phyloP scores from a whole-genome alignment of 2,113 vertebrate genomes.

The Ammodytes dubius region DNA sequence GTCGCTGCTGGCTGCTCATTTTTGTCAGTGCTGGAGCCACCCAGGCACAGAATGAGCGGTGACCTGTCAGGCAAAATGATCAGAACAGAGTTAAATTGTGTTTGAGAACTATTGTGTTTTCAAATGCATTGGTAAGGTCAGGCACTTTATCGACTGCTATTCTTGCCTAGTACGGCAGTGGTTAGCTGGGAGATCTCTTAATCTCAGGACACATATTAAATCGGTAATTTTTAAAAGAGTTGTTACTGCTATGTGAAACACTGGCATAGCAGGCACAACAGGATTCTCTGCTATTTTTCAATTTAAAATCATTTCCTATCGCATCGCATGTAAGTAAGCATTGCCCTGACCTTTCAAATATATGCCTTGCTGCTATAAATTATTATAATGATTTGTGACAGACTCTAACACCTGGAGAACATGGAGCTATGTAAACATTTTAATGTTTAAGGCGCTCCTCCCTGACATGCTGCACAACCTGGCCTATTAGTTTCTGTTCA shows the following conservation, averaged over 20 bases:
- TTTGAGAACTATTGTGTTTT: constrained; percentile 21
- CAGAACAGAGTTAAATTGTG: constrained; percentile 1
- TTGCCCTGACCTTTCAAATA: neutral
- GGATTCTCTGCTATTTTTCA: neutral
- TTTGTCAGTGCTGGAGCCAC: constrained; percentile 8
- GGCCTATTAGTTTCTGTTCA: neutral
- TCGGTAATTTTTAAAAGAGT: neutral
- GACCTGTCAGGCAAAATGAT: constrained; percentile 25
- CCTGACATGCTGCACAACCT: neutral
- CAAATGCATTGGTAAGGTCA: constrained; percentile 37
- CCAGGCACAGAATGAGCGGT: neutral
- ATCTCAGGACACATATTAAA: neutral
- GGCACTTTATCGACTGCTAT: constrained; percentile 5
- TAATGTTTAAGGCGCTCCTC: too few relatives aligned
- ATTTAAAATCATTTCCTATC: neutral
- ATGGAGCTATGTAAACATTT: neutral
- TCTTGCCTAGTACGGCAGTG: neutral
- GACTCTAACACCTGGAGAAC: neutral
- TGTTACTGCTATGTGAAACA: neutral
- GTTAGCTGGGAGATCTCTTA: neutral
- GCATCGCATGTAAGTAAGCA: neutral
- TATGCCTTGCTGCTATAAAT: neutral
- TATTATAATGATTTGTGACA: neutral
- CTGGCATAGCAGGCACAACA: neutral
- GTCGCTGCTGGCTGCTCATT: constrained; percentile 21